Evolutionary conservation across 2,797 vertebrate species (phyloP).

Genomic region (Gymnopithys bicolor): DNA sequence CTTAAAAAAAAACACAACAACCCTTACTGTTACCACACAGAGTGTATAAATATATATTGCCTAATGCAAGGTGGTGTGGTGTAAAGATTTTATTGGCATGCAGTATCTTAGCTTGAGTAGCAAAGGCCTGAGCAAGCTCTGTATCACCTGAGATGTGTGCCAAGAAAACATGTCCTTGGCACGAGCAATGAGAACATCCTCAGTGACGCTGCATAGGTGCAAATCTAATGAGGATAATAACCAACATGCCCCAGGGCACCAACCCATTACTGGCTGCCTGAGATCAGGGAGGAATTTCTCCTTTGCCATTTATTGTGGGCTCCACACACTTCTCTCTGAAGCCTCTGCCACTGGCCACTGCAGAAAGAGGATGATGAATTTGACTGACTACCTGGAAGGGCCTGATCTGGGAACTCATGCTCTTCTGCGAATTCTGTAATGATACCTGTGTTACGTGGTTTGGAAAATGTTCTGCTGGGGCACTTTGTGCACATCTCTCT

Average conservation of each 20-base stretch:
- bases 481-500: slow-evolving; percentile 14
- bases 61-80: slow-evolving; percentile 27
- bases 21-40: slow-evolving; percentile 59
- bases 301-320: background rate
- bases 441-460: slow-evolving; percentile 30
- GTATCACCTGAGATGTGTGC: slow-evolving; percentile 30
- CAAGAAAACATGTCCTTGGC: slow-evolving; percentile 54
- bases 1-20: slow-evolving; percentile 27
- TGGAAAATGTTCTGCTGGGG: background rate
- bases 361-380: background rate
- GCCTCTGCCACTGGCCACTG: background rate
- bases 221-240: slow-evolving; percentile 63
- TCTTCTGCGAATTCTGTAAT: background rate
- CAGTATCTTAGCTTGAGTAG: slow-evolving; percentile 38
- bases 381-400: slow-evolving; percentile 26
- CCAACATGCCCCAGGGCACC: slow-evolving; percentile 1
- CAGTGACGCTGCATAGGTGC: slow-evolving; percentile 25
- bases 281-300: slow-evolving; percentile 52
- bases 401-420: background rate
- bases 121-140: slow-evolving; percentile 46
- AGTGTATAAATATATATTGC: slow-evolving; percentile 49
- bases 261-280: slow-evolving; percentile 23
- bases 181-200: slow-evolving; percentile 47
- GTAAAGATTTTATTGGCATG: slow-evolving; percentile 61
- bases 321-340: slow-evolving; percentile 17